A percentile compares a stretch with the other conserved stretches of the same genome.
These are phyloP conservation scores for Dichetophora obliterata DNA, from an alignment of 2,888 invertebrate species.

Conservation along the genomic window DNA sequence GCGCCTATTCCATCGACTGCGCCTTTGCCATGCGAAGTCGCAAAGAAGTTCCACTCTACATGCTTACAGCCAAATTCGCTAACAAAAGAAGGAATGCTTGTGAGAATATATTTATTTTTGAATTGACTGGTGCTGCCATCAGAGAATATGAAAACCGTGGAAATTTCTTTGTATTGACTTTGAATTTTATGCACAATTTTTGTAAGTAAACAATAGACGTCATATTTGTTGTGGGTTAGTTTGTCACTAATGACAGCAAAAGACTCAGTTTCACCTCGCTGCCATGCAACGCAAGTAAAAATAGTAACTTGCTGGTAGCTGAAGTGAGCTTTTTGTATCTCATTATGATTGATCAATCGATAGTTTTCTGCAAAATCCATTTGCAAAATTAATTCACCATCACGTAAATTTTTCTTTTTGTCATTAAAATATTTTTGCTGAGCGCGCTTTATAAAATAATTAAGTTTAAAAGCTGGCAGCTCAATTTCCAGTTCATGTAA, in stretches of 20 bases:
- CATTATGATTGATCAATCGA: conserved; percentile 40
- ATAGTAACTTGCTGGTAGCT: conserved; percentile 25
- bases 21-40: conserved; percentile 42
- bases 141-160: conserved; percentile 37
- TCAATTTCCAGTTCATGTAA: conserved; percentile 41
- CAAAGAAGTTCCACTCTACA: conserved; percentile 44
- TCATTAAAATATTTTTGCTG: conserved; percentile 40
- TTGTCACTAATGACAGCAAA: conserved; percentile 41
- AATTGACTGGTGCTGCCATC: conserved; percentile 40
- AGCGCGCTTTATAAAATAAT: conserved; percentile 37
- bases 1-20: conserved; percentile 40
- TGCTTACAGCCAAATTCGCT: conserved; percentile 32
- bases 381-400: conserved; percentile 39
- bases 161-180: conserved; percentile 35
- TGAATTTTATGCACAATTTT: conserved; percentile 33
- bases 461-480: conserved; percentile 41
- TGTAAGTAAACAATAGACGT: conserved; percentile 42
- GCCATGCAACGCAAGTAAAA: conserved; percentile 43
- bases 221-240: conserved; percentile 40
- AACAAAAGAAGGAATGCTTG: conserved; percentile 41
- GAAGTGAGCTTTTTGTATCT: conserved; percentile 39
- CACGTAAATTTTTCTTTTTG: conserved; percentile 34
- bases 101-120: conserved; percentile 43
- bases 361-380: conserved; percentile 43
- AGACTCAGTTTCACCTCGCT: conserved; percentile 37